Conservation (phyloP, 2,888 invertebrate species). For the Ophion obscuratus region DNA sequence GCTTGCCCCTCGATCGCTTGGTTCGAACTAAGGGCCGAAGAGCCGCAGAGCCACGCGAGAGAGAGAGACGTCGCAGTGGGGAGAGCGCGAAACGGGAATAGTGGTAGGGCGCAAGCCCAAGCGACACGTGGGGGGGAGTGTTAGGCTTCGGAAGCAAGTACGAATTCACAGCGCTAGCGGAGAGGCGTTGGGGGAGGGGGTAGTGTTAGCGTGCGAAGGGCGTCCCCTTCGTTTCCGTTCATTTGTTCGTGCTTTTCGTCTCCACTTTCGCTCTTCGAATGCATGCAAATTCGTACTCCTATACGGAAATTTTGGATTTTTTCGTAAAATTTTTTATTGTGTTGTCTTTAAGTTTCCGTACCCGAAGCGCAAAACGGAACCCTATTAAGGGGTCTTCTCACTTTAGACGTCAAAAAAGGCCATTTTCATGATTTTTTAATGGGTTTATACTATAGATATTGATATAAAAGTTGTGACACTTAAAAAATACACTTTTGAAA, state of each 20-base stretch:
- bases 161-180: constrained; percentile 9
- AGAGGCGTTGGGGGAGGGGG: constrained; percentile 24
- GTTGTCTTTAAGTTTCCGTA: background rate
- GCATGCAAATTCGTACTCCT: constrained; percentile 2
- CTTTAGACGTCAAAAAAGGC: too few relatives aligned
- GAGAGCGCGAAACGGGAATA: constrained; percentile 16
- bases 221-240: constrained; percentile 51
- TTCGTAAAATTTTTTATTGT: background rate
- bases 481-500: too few relatives aligned
- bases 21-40: constrained; percentile 68
- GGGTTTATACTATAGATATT: too few relatives aligned
- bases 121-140: constrained; percentile 11
- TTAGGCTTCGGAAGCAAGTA: constrained; percentile 20
- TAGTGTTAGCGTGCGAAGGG: constrained; percentile 53
- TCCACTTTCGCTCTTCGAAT: constrained; percentile 15
- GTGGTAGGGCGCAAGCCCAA: background rate
- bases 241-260: constrained; percentile 51
- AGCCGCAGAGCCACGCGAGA: constrained; percentile 5
- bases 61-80: constrained; percentile 17
- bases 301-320: background rate
- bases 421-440: too few relatives aligned
- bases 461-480: too few relatives aligned
- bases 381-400: too few relatives aligned
- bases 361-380: too few relatives aligned
- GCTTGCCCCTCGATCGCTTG: constrained; percentile 67